Evolutionary conservation across 2,797 vertebrate genomes (phyloP).

Genomic region (Cercopithecus petaurista): DNA sequence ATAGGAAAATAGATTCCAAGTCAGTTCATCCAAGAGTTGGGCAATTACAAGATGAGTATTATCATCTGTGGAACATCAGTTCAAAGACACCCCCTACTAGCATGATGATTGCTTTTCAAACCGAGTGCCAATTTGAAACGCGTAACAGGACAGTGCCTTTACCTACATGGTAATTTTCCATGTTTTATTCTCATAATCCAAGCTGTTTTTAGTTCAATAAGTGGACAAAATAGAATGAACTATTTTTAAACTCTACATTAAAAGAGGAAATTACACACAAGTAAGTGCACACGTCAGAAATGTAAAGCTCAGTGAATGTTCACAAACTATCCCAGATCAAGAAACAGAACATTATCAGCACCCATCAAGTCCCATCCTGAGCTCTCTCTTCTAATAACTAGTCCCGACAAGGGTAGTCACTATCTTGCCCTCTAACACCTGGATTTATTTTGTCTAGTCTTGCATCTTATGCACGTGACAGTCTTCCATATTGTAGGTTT

Average conservation of each 20-base stretch:
- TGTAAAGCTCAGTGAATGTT: constrained; percentile 5
- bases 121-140: constrained; percentile 32
- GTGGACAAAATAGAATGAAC: background rate
- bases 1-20: background rate
- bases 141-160: constrained; percentile 9
- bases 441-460: background rate
- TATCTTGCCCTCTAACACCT: background rate
- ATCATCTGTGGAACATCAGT: background rate
- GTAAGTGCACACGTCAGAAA: background rate
- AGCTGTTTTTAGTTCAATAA: constrained; percentile 1
- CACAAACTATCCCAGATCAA: background rate
- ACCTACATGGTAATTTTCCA: background rate
- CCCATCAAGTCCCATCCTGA: background rate
- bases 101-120: constrained; percentile 31
- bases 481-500: background rate
- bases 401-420: background rate
- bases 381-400: background rate
- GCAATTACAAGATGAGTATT: background rate
- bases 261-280: background rate
- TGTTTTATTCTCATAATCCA: background rate
- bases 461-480: background rate
- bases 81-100: background rate
- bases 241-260: background rate
- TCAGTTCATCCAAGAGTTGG: constrained; percentile 16
- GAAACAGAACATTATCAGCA: background rate